Evolutionary conservation across 2,888 invertebrate species (phyloP), one percentile per base, ranked within the genome.

Genomic region (Vandiemenella viatica): DNA sequence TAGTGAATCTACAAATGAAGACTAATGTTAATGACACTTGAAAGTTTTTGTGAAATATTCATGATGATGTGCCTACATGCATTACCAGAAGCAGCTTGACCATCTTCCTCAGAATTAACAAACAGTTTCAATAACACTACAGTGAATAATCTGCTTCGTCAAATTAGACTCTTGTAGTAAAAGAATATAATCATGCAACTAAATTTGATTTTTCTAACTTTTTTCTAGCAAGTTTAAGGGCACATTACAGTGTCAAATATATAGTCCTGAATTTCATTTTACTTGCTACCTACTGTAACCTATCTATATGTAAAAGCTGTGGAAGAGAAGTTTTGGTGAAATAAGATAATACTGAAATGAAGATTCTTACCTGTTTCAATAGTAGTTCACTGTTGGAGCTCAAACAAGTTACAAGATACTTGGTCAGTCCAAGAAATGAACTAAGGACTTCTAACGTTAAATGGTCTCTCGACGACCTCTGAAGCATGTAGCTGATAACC

Each of bases 401-500:
- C 61, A 90, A 79, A 69, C 90, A 91, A 23, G 91, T 92, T 55
- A 92, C 89, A 58, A 92, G 77, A 69, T 91, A 89, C 69, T 92
- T 92, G 45, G 91, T 91, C 53, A 92, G 76, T 62, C 87, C 84
- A 46, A 92, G 74, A 71, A 92, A 92, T 26, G 90, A 90, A 50
- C 88, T 86, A 51, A 97, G 76, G 37, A 96, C 95, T 65, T 93
- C 90, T 38, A 89, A 81, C 8, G 92, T 93, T 47, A 97, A 76
- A 67, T 97, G 96, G 62, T 95, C 92, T 55, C 91, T 75, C 46
- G 83, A 87, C 53, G 89, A 92, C 59, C 91, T 78, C 67, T 95
- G 92, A 60, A 97, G 77, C 81, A 95, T 88, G 68, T 89, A 93
- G 58, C 96, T 92, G 66, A 99, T 93, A 55, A 98, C 95, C 60